phyloP scores from a whole-genome alignment of 2,888 invertebrate genomes.

The Chelonus formosanus region DNA sequence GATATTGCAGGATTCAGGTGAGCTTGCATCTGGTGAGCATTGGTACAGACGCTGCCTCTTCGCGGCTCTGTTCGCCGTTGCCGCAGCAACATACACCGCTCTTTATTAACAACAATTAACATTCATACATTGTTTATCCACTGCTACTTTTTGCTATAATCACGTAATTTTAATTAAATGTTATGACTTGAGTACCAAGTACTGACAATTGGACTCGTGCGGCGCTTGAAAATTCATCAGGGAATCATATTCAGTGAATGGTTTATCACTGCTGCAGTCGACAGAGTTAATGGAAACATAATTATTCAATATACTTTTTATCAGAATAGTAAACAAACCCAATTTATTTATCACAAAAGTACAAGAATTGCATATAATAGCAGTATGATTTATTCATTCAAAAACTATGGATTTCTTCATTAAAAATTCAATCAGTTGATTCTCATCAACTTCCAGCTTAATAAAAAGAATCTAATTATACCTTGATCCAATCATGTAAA shows the following conservation, averaged over 20 bases:
- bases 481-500: no score
- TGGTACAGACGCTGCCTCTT: conserved; percentile 57
- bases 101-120: conserved; percentile 66
- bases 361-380: no score
- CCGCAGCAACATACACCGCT: conserved; percentile 64
- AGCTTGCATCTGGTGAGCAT: conserved; percentile 45
- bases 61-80: conserved; percentile 63
- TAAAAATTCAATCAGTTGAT: no score
- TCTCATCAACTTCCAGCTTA: no score
- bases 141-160: conserved; percentile 44
- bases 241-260: conserved; percentile 40
- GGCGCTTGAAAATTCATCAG: conserved; percentile 39
- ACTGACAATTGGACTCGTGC: conserved; percentile 33
- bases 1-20: conserved; percentile 45
- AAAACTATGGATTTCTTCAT: no score
- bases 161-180: conserved; percentile 43
- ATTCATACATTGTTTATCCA: conserved; percentile 55
- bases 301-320: not conserved
- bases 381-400: no score
- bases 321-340: no score
- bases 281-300: not conserved
- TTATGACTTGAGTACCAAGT: conserved; percentile 1
- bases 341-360: no score
- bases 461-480: no score
- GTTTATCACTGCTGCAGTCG: conserved; percentile 22